These are phyloP conservation scores for Bungarus multicinctus DNA, from an alignment of 2,113 vertebrate species.

Conservation along the genomic window DNA sequence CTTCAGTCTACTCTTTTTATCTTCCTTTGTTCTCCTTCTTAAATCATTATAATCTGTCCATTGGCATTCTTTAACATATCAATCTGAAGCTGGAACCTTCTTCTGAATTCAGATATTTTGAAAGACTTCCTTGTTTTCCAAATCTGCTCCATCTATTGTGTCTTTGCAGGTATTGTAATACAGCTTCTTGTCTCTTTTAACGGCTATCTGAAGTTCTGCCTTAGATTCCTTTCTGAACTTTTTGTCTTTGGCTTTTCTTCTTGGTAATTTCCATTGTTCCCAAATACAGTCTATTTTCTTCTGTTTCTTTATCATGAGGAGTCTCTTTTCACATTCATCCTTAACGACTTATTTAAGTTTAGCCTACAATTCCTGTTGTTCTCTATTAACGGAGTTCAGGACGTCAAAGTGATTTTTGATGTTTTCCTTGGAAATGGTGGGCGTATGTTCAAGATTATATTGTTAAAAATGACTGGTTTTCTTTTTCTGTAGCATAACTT, in stretches of 20 bases:
- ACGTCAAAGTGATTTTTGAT: neutral
- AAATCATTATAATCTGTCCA: neutral
- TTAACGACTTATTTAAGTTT: neutral
- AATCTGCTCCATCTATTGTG: neutral
- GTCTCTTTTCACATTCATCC: neutral
- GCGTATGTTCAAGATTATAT: neutral
- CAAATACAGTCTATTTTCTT: neutral
- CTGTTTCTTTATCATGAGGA: too few species aligned
- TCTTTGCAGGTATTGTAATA: neutral
- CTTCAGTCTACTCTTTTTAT: neutral
- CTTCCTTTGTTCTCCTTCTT: neutral
- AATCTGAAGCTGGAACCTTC: neutral
- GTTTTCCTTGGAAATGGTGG: neutral
- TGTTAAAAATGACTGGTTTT: neutral
- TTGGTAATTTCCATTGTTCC: neutral
- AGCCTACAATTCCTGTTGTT: neutral
- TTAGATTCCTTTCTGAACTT: neutral
- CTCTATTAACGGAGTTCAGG: neutral
- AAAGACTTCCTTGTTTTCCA: neutral
- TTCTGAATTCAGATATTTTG: neutral
- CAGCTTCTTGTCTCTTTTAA: neutral
- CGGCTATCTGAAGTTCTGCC: too few species aligned
- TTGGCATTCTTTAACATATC: neutral
- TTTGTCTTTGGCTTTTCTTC: neutral
- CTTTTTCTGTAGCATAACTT: too few species aligned